A percentile compares a stretch with the other conserved stretches of the same genome.
phyloP scores from a whole-genome alignment of 2,113 vertebrate genomes.

The Gadus macrocephalus region DNA sequence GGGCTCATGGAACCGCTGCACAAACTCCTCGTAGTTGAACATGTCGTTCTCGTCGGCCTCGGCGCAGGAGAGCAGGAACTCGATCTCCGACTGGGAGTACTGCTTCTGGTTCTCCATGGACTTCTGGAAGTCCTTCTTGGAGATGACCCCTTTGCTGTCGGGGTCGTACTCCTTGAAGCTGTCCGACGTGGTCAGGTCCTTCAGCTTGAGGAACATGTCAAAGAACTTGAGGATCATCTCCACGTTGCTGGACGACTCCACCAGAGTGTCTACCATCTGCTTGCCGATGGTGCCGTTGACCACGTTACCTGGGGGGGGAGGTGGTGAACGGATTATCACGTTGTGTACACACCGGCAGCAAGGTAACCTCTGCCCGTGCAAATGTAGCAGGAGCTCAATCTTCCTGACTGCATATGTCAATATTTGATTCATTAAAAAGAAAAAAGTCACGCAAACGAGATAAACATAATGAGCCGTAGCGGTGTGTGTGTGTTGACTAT shows the following conservation, averaged over 20 bases:
- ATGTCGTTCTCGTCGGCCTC: conserved; percentile 96
- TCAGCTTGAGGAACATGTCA: conserved; percentile 98
- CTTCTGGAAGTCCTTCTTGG: conserved; percentile 98
- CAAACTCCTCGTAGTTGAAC: conserved; percentile 96
- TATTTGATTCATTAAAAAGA: conserved; percentile 15
- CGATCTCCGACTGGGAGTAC: conserved; percentile 92
- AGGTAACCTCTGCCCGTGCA: no score
- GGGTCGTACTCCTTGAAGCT: conserved; percentile 91
- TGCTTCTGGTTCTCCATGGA: conserved; percentile 99
- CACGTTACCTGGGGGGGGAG: conserved; percentile 81
- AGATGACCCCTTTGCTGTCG: conserved; percentile 92
- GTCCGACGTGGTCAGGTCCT: conserved; percentile 94
- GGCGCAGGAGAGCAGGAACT: conserved; percentile 91
- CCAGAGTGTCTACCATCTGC: conserved; percentile 98
- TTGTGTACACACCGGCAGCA: no score
- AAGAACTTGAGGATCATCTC: conserved; percentile 99
- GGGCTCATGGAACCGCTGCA: conserved; percentile 91
- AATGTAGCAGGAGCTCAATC: no score
- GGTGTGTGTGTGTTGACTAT: neutral
- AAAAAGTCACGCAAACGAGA: conserved; percentile 3
- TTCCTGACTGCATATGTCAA: neutral
- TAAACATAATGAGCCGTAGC: conserved; percentile 7
- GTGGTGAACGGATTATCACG: no score
- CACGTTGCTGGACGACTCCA: conserved; percentile 96
- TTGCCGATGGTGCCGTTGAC: conserved; percentile 98